Conservation (phyloP, 2,888 invertebrate species). For the Drosophila paramelanica region DNA sequence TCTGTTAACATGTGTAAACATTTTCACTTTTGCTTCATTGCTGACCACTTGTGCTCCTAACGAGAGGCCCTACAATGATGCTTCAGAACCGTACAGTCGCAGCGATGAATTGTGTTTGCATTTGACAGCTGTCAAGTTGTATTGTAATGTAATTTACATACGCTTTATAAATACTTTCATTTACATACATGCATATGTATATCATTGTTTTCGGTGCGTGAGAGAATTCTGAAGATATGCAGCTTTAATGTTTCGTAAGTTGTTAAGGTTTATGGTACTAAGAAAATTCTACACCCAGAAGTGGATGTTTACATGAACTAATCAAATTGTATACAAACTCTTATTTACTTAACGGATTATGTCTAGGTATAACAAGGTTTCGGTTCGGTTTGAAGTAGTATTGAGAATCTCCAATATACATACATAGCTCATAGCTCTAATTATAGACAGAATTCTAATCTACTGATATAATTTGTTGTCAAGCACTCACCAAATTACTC, state of each 20-base stretch:
- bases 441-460: too few relatives aligned
- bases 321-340: not conserved
- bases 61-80: slow-evolving; percentile 36
- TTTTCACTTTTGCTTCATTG: slow-evolving; percentile 66
- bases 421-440: not conserved
- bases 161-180: slow-evolving; percentile 41
- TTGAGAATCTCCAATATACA: not conserved
- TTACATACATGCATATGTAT: slow-evolving; percentile 3
- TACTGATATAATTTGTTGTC: not conserved
- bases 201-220: slow-evolving; percentile 42
- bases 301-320: not conserved
- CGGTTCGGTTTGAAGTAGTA: not conserved
- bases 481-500: too few relatives aligned
- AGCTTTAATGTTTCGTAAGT: slow-evolving; percentile 5
- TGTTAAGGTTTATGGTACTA: slow-evolving; percentile 6
- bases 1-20: slow-evolving; percentile 45
- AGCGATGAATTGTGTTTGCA: slow-evolving; percentile 35
- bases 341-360: not conserved
- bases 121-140: slow-evolving; percentile 71
- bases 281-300: not conserved
- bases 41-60: slow-evolving; percentile 46
- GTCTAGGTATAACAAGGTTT: not conserved
- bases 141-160: slow-evolving; percentile 68
- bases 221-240: slow-evolving; percentile 43
- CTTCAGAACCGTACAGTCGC: slow-evolving; percentile 56